Evolutionary conservation across 2,888 invertebrate species (phyloP).

Genomic region (Halictus ligatus): DNA sequence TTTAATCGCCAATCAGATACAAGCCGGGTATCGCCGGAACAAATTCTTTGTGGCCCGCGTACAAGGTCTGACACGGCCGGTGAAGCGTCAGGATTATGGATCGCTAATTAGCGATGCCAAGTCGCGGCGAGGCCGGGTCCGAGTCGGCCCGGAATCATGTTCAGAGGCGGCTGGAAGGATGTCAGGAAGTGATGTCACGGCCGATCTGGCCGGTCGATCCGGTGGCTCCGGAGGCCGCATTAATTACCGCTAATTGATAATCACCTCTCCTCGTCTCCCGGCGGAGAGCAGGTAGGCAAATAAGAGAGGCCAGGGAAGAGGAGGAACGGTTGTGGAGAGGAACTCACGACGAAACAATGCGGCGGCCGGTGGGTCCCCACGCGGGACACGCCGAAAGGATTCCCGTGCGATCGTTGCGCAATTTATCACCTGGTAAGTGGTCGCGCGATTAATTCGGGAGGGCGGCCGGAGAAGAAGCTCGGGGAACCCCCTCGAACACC

Average conservation of each 20-base stretch:
- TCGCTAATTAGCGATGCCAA: constrained; percentile 54
- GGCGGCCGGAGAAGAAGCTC: background rate
- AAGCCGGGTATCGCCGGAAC: background rate
- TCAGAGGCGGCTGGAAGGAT: constrained; percentile 45
- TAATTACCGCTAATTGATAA: constrained; percentile 73
- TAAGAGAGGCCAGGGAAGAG: background rate
- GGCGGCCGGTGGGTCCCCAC: background rate
- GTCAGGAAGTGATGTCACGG: constrained; percentile 57
- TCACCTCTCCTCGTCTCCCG: constrained; percentile 43
- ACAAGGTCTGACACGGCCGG: background rate
- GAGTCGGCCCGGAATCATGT: constrained; percentile 24
- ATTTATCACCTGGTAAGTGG: constrained; percentile 51
- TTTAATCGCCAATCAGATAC: constrained; percentile 4
- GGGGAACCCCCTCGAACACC: background rate
- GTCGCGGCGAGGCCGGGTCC: constrained; percentile 13
- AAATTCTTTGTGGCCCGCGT: background rate
- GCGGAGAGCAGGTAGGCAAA: constrained; percentile 28
- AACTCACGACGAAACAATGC: background rate
- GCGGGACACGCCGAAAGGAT: background rate
- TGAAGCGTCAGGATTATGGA: constrained; percentile 15
- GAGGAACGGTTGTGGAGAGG: background rate
- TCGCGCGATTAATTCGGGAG: constrained; percentile 39
- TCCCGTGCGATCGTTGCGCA: constrained; percentile 14
- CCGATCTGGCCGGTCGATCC: constrained; percentile 50
- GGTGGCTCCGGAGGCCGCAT: constrained; percentile 44